Evolutionary conservation across 2,113 vertebrate species (phyloP), one percentile per base, ranked within the genome.

Genomic region (Dicaeum eximium): DNA sequence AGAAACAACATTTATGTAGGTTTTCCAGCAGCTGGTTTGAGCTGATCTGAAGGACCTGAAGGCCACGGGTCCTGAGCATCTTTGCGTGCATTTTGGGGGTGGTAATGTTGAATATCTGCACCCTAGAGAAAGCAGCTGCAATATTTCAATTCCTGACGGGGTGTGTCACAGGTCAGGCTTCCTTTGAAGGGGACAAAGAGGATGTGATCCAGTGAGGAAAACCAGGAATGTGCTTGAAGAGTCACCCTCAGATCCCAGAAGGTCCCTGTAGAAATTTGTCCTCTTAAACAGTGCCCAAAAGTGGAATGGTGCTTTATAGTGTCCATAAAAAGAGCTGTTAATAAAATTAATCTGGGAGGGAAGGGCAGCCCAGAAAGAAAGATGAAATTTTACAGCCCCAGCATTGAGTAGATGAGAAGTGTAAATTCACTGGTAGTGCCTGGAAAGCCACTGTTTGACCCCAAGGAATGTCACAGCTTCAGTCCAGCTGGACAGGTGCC

Each of bases 281-380:
- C 51, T 74, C 62, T 88, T 47, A 9, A 54, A n/a, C n/a, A 47
- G 35, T 11, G 5, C 35, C 47, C 24, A 35, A 4, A 53, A 31
- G 44, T 35, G 62, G 69, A 42, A 31, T 8, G 7, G 24, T 51
- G 74, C 44, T 92, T 96, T 90, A 65, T 4, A 42, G 72, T 58
- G 44, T 23, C 51, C 1, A 0, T 92, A 66, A 93, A 94, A 90
- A 86, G 37, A 78, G 37, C 72, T 84, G 27, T 71, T 94, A 92
- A 64, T 84, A 45, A 78, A 90, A 92, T 94, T 77, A 80, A 74
- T 92, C 51, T 81, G 38, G 64, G 73, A 90, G 62, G 40, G 50
- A 80, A 92, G 17, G 71, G 40, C 72, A 80, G 64, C 60, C 28
- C 0, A 1, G 72, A 44, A 93, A 57, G 66, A 48, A 67, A 45